Conservation (phyloP, 2,797 vertebrate species). For the Salarias fasciatus region DNA sequence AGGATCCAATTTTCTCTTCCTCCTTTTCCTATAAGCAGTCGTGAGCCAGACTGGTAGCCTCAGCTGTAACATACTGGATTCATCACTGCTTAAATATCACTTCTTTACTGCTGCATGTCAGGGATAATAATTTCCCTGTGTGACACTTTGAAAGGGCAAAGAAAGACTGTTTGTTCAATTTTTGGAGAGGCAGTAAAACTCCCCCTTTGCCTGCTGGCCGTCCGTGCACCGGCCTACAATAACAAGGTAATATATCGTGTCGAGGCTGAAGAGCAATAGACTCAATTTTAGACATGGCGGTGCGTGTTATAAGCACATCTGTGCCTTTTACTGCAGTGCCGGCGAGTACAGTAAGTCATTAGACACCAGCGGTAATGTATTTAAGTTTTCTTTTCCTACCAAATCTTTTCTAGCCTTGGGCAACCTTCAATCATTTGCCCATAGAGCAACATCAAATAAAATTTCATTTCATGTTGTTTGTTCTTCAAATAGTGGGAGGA, state of each 20-base stretch:
- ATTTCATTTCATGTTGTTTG: conserved; percentile 69
- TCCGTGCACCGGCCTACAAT: conserved; percentile 32
- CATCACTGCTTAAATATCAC: conserved; percentile 77
- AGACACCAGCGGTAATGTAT: conserved; percentile 36
- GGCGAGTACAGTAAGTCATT: conserved; percentile 51
- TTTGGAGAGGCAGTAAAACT: conserved; percentile 66
- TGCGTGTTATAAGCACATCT: conserved; percentile 32
- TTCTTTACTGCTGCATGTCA: conserved; percentile 74
- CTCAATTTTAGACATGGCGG: conserved; percentile 32
- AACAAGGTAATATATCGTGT: conserved; percentile 42
- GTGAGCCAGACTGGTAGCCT: conserved; percentile 67
- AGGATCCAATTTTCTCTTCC: conserved; percentile 69
- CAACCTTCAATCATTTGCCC: conserved; percentile 69
- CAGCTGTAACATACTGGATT: conserved; percentile 77
- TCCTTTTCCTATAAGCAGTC: conserved; percentile 51
- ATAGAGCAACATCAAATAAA: conserved; percentile 66
- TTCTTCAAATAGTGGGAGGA: conserved; percentile 50
- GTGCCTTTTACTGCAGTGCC: conserved; percentile 26
- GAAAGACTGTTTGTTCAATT: conserved; percentile 76
- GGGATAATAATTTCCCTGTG: conserved; percentile 77
- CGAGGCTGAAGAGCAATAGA: conserved; percentile 41
- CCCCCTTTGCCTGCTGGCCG: conserved; percentile 46
- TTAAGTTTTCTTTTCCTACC: conserved; percentile 57
- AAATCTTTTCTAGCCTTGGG: conserved; percentile 59
- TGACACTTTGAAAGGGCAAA: conserved; percentile 74